Evolutionary conservation across 2,113 vertebrate species (phyloP).

Genomic region (Antennarius striatus): DNA sequence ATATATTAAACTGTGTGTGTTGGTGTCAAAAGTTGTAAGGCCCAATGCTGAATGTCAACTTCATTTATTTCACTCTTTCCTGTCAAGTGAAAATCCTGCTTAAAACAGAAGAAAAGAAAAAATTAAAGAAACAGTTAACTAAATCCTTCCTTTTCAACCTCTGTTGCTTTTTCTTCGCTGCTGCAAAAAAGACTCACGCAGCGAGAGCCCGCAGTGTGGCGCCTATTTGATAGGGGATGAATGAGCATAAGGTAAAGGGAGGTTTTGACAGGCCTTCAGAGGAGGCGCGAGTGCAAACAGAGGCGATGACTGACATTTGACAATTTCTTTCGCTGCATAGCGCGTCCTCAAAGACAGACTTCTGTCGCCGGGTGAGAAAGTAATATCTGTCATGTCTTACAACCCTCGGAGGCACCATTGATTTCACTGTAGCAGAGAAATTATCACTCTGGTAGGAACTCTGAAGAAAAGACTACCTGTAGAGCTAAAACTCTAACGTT

Average conservation of each 20-base stretch:
- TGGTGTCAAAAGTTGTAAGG: no score
- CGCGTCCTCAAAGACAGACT: conserved; percentile 42
- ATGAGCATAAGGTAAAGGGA: conserved; percentile 23
- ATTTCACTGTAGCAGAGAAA: conserved; percentile 26
- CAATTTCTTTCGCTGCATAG: conserved; percentile 30
- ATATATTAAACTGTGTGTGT: no score
- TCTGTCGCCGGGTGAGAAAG: conserved; percentile 44
- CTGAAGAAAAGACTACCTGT: no score
- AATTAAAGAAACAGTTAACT: background rate
- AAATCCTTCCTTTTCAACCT: conserved; percentile 3
- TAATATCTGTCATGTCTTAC: conserved; percentile 59
- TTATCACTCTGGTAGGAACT: no score
- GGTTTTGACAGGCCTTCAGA: conserved; percentile 34
- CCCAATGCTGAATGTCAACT: no score
- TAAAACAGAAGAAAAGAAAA: conserved; percentile 4
- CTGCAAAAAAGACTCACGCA: conserved; percentile 8
- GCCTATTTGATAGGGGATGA: conserved; percentile 7
- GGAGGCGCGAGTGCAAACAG: conserved; percentile 30
- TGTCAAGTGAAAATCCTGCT: background rate
- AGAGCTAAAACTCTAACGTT: no score
- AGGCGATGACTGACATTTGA: conserved; percentile 44
- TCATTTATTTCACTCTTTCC: background rate
- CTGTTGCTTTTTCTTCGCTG: background rate
- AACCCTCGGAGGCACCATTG: conserved; percentile 39
- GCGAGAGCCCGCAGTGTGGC: conserved; percentile 5